Evolutionary conservation across 1,140 invertebrate genomes (phyloP).

Genomic region (Polypedilum vanderplanki): DNA sequence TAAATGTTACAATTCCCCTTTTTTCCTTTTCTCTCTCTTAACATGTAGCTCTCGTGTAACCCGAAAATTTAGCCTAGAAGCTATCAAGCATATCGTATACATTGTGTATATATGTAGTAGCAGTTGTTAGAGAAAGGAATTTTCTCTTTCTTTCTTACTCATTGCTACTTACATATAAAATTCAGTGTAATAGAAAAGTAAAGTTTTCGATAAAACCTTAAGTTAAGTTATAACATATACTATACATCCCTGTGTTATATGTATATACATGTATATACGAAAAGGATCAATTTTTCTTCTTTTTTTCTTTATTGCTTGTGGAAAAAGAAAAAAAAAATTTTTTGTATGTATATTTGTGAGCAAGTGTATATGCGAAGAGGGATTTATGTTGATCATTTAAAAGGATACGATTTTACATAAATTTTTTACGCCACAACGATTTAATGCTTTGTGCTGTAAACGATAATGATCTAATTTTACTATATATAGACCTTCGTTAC

Average conservation of each 20-base stretch:
- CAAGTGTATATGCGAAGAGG: background rate
- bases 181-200: too few species aligned
- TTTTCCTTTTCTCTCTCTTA: background rate
- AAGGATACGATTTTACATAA: conserved; percentile 19
- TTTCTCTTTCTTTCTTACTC: background rate
- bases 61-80: conserved; percentile 15
- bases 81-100: conserved; percentile 18
- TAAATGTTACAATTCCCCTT: conserved; percentile 26
- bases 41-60: conserved; percentile 4
- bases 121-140: too few species aligned
- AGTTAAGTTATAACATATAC: too few species aligned
- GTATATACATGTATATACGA: background rate
- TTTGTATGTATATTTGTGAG: too few species aligned
- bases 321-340: too few species aligned
- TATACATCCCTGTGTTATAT: background rate
- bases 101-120: background rate
- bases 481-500: conserved; percentile 5
- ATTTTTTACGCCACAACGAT: conserved; percentile 17
- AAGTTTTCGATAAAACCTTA: too few species aligned
- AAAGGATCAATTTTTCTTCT: background rate
- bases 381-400: conserved; percentile 19
- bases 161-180: background rate
- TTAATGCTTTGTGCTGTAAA: conserved; percentile 18
- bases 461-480: conserved; percentile 19
- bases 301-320: too few species aligned